Evolutionary conservation across 2,888 invertebrate genomes (phyloP), one percentile per base, ranked within the genome.

Genomic region (Rotaria macrura): DNA sequence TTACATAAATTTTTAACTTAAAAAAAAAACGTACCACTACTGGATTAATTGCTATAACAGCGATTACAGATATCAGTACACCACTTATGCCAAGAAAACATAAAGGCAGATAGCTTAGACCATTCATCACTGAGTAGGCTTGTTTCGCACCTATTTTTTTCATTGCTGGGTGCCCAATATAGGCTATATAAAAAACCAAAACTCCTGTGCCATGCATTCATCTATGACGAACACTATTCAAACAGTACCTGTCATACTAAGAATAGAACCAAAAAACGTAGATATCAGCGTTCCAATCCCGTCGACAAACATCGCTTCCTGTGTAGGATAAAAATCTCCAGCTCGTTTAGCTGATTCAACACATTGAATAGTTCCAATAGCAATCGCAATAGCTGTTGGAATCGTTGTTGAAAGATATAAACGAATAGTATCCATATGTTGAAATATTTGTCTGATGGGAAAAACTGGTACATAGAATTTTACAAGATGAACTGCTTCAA

Each of bases 291-390:
- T 74, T 40, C 74, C 74, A 20, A 74, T 43, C 25, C 74, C 74
- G 40, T 74, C 74, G 1, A 25, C 74, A 10, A 74, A 74, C 74
- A 74, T 74, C 0, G 74, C 5, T 74, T 74, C 74, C 5, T 38
- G 38, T 25, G 74, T 74, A 25, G 74, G 74, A 74, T 74, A 74
- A 25, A 74, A 74, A 74, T 74, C 74, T 40, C 74, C 74, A 38
- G 74, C 74, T 43, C 40, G 74, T 74, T 40, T 74, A n/a, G 74
- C 74, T 40, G 74, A 40, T 43, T 74, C 74, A 23, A 74, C 74
- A 40, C 74, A 74, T 74, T 74, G 74, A 40, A 74, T 74, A 20
- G 74, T 74, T 40, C 40, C 74, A 74, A 74, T 74, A 38, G 74
- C 74, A 40, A 40, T 74, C 10, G 74, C 20, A 25, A 74, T 40